Base-by-base conservation (phyloP, 2,888 invertebrate genomes). In the Hyppa rectilinea region DNA sequence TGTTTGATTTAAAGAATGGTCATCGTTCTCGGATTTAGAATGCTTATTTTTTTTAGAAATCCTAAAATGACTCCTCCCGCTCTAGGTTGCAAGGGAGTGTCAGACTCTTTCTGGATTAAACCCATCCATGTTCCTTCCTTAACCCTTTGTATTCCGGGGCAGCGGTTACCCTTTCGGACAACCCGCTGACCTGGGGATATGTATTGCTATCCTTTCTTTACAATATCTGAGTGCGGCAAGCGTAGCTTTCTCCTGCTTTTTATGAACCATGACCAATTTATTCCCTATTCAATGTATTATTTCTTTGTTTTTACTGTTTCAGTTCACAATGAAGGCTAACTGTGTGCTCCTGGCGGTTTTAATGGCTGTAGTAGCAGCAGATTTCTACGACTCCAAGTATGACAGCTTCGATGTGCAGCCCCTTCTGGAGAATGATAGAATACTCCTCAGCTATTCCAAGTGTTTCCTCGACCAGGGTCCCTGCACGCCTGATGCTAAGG, bases 401-500 rank as follows among this genome's bases (percentile, higher is more conserved):
- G 98, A 98, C 86, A 96, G 97, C 87, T 96, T 98, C 70, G 97
- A 98, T 88, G 89, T 98, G 69, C 97, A 97, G 80, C 96, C 97
- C 61, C 96, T 98, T 74, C 87, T 98, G 36, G 94, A 93, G 45
- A 98, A 97, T 87, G 97, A 97, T 53, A 96, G 97, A 73, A 95
- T 98, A 63, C 92, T 98, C 20, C 94, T 96, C 62, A 96, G 97
- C 80, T 98, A 98, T 85, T 95, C 97, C 7, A 97, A 97, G 73
- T 98, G 98, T 85, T 95, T 98, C 80, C 94, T 98, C 66, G 97
- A 96, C 4, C 91, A 95, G 73, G 97, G 97, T 17, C 96, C 96
- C 9, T 98, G 98, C 86, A 97, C 97, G 0, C 96, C 97, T 4
- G 98, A 98, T 83, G 98, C 97, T 62, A 96, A 97, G 86, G 97